Evolutionary conservation across 1,140 invertebrate genomes (phyloP).

Genomic region (Eulimnadia texana): DNA sequence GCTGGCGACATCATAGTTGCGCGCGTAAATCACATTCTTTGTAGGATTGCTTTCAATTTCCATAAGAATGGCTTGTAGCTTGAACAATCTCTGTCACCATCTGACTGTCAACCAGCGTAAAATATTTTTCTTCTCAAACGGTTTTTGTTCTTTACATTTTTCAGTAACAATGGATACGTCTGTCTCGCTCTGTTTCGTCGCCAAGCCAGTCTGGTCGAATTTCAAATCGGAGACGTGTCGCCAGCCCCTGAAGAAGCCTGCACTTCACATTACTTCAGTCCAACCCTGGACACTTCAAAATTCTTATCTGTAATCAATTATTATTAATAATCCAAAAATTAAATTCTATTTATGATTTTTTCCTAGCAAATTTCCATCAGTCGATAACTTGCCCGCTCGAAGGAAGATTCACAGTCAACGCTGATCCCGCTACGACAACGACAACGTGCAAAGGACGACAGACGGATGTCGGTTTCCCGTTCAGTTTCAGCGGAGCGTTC

Average conservation of each 20-base stretch:
- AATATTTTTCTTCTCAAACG: background rate
- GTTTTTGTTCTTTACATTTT: constrained; percentile 17
- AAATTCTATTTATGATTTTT: background rate
- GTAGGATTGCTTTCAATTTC: background rate
- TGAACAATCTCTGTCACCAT: background rate
- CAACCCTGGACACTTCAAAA: constrained; percentile 18
- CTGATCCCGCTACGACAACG: too few relatives aligned
- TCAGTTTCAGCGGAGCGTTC: background rate
- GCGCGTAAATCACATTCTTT: background rate
- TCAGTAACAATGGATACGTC: constrained; percentile 67
- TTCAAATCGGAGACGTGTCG: constrained; percentile 35
- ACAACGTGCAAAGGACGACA: too few relatives aligned
- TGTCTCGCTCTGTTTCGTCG: constrained; percentile 68
- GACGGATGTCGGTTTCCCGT: too few relatives aligned
- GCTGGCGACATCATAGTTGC: background rate
- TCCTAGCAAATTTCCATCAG: background rate
- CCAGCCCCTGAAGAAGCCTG: constrained; percentile 22
- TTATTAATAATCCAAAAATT: too few relatives aligned
- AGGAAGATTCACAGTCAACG: constrained; percentile 1
- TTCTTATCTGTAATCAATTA: constrained; percentile 19
- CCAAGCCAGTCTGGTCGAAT: constrained; percentile 62
- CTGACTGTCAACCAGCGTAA: too few relatives aligned
- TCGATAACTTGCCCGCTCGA: constrained; percentile 3
- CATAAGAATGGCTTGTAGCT: background rate
- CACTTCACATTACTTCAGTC: constrained; percentile 20